phyloP scores from a whole-genome alignment of 1,140 invertebrate genomes.

The Conopomorpha cramerella region DNA sequence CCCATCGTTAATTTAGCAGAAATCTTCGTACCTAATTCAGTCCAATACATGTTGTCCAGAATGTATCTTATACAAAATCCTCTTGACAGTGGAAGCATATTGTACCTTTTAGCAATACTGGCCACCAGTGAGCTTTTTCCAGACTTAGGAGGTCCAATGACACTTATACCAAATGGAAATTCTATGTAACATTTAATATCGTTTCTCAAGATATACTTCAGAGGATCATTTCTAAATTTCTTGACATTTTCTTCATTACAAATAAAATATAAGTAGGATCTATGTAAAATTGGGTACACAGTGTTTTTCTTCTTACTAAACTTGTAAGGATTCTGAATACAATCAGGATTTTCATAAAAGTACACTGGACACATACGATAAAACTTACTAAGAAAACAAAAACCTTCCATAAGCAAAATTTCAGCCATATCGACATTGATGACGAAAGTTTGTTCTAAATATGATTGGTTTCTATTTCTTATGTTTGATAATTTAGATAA shows the following conservation, averaged over 20 bases:
- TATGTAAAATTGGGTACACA: constrained; percentile 58
- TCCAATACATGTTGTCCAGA: constrained; percentile 47
- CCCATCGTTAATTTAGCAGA: constrained; percentile 33
- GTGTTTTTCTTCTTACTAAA: constrained; percentile 34
- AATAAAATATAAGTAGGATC: constrained; percentile 64
- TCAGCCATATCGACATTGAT: constrained; percentile 58
- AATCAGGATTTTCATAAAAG: constrained; percentile 43
- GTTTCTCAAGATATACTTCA: constrained; percentile 52
- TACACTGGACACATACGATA: constrained; percentile 64
- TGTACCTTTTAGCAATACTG: constrained; percentile 53
- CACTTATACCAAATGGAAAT: constrained; percentile 70
- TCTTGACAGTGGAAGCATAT: constrained; percentile 52
- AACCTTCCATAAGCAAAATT: constrained; percentile 54
- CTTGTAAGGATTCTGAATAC: constrained; percentile 53
- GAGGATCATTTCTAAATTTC: constrained; percentile 57
- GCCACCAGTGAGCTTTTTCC: constrained; percentile 76
- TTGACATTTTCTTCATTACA: constrained; percentile 38
- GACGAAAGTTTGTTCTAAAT: constrained; percentile 60
- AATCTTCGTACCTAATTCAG: constrained; percentile 39
- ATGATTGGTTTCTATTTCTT: constrained; percentile 45
- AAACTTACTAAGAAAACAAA: constrained; percentile 64
- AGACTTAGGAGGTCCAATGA: constrained; percentile 84
- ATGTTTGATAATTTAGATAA: constrained; percentile 29
- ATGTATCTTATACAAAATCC: constrained; percentile 54
- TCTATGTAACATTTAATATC: constrained; percentile 36